Conservation (phyloP, 2,113 vertebrate species). For the Brachyhypopomus occidentalis region DNA sequence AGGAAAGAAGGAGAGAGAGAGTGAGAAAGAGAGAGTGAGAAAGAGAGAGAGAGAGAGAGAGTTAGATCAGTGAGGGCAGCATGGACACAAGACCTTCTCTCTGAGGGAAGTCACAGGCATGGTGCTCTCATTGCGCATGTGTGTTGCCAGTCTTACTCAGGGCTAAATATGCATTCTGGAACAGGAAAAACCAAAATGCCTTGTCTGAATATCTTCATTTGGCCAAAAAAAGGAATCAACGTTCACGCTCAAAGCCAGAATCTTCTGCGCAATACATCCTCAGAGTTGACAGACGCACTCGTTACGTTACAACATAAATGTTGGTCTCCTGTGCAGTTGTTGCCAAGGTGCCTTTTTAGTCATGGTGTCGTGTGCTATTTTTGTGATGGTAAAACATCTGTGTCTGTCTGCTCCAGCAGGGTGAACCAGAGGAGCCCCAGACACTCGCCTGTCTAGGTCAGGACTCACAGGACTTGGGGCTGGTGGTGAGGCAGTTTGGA, state of each 20-base stretch:
- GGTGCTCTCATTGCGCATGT: slow-evolving; percentile 33
- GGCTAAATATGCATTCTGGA: slow-evolving; percentile 8
- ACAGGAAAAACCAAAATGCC: background rate
- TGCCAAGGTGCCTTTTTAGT: no score
- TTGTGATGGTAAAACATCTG: no score
- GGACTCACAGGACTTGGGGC: slow-evolving; percentile 57
- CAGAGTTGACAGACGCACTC: background rate
- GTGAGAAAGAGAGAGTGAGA: no score
- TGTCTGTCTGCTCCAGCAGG: slow-evolving; percentile 51
- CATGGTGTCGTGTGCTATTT: no score
- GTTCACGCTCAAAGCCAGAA: background rate
- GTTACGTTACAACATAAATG: background rate
- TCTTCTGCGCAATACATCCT: background rate
- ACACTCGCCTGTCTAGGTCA: slow-evolving; percentile 60
- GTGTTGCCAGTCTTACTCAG: background rate
- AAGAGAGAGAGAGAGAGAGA: no score
- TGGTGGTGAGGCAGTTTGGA: slow-evolving; percentile 61
- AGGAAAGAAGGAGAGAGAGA: slow-evolving; percentile 63
- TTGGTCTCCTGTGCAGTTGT: no score
- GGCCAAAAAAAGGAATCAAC: no score
- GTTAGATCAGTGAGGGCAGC: background rate
- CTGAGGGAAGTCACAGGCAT: slow-evolving; percentile 8
- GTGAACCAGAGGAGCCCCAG: slow-evolving; percentile 58
- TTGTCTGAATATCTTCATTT: background rate
- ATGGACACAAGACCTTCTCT: slow-evolving; percentile 27